phyloP scores from a whole-genome alignment of 2,888 invertebrate genomes.

The Seira sanloemensis region DNA sequence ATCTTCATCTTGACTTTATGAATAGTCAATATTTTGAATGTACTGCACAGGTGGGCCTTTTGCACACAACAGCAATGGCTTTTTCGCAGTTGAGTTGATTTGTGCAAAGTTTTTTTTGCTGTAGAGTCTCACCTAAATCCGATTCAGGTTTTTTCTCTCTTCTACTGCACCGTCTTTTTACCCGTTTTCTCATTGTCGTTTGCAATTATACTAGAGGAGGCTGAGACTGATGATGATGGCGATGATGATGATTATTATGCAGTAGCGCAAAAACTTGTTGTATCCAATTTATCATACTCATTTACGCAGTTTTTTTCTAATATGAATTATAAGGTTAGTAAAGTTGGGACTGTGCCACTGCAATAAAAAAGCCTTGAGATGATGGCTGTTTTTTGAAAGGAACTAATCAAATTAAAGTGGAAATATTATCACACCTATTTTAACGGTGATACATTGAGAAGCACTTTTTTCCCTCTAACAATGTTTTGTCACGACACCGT shows the following conservation, averaged over 20 bases:
- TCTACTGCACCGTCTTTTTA: slow-evolving; percentile 15
- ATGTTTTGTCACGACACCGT: not conserved
- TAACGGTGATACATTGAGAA: slow-evolving; percentile 5
- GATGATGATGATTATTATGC: not conserved
- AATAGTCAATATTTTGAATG: not conserved
- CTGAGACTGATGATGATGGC: not conserved
- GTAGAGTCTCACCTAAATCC: slow-evolving; percentile 36
- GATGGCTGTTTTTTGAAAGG: slow-evolving; percentile 38
- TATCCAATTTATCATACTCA: not conserved
- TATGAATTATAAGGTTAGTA: slow-evolving; percentile 42
- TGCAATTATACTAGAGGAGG: not conserved
- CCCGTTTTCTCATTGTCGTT: not conserved
- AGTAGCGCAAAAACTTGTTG: not conserved
- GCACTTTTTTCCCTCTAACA: not conserved
- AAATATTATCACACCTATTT: slow-evolving; percentile 56
- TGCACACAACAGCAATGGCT: not conserved
- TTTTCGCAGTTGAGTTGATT: slow-evolving; percentile 29
- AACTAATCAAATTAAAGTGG: slow-evolving; percentile 72
- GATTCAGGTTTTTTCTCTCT: slow-evolving; percentile 44
- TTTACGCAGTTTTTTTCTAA: not conserved
- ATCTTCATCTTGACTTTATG: too few species aligned
- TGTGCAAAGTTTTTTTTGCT: slow-evolving; percentile 34
- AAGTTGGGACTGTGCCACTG: slow-evolving; percentile 50
- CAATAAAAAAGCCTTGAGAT: slow-evolving; percentile 14
- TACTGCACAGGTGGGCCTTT: not conserved